phyloP scores from a whole-genome alignment of 2,888 invertebrate genomes.

The Eristalis intricaria region DNA sequence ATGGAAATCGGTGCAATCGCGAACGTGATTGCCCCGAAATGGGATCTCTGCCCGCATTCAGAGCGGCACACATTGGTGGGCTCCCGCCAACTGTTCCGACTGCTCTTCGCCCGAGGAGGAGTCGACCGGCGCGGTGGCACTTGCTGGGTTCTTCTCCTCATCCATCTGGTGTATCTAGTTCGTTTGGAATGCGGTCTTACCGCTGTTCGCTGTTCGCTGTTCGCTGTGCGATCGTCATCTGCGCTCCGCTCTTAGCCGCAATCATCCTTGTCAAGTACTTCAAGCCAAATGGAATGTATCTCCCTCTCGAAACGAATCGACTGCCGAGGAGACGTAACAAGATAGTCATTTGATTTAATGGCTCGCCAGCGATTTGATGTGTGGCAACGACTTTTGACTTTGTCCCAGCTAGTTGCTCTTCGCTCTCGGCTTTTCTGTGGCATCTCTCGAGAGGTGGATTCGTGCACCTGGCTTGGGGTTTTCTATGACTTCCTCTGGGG shows the following conservation, averaged over 20 bases:
- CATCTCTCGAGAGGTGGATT: slow-evolving; percentile 3
- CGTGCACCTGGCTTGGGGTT: slow-evolving; percentile 38
- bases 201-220: slow-evolving; percentile 16
- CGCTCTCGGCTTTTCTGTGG: background rate
- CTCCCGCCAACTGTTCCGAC: no score
- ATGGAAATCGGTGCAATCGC: slow-evolving; percentile 43
- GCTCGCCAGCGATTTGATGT: slow-evolving; percentile 38
- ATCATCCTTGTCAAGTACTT: slow-evolving; percentile 46
- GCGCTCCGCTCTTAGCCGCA: slow-evolving; percentile 27
- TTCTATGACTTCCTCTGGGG: slow-evolving; percentile 7
- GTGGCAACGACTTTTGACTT: slow-evolving; percentile 5
- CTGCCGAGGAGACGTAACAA: slow-evolving; percentile 30
- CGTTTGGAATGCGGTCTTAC: slow-evolving; percentile 60
- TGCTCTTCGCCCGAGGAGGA: background rate
- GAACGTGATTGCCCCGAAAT: slow-evolving; percentile 25
- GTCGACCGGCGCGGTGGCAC: background rate
- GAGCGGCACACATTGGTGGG: background rate
- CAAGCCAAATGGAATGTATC: background rate
- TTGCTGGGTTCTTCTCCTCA: background rate
- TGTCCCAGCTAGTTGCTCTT: background rate
- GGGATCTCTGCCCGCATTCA: background rate
- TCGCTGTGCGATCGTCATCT: slow-evolving; percentile 23
- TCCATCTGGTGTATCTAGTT: slow-evolving; percentile 14
- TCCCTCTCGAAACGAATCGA: background rate
- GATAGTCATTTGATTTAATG: slow-evolving; percentile 56